Base-by-base conservation (phyloP, 2,797 vertebrate species). In the Leuciscus waleckii region DNA sequence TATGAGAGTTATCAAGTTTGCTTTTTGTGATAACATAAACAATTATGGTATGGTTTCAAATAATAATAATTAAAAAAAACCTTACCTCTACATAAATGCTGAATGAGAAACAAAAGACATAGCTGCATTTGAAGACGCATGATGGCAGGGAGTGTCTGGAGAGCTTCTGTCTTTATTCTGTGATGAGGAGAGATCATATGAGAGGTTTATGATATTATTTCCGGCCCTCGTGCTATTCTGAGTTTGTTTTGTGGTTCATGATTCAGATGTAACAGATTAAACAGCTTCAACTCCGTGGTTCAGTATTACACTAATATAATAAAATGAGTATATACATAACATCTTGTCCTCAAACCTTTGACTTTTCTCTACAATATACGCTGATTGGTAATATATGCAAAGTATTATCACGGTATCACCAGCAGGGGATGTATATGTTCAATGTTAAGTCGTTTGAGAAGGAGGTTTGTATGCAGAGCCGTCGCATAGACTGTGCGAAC, bases 161-260 rank as follows among this genome's bases (percentile, higher is more conserved):
- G 70, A 74, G 32, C 26, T n/a, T 32, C 81, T 82, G 39, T 43
- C 41, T 82, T 74, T 19, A 29, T 4, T 32, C 68, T 81, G 68
- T 26, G 1, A 49, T 49, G 37, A 46, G 19, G 39, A 5, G 11
- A 82, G 26, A 4, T 35, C 54, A 82, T 32, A 82, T 32, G 11
- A 19, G 10, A 61, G 26, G 39, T n/a, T 37, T 46, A n/a, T 35
- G 10, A 46, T 61, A 29, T 9, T 6, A 41, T 65, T 82, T 82
- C 70, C 81, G 29, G 29, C 19, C 46, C 26, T 61, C 7, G 2
- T 58, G 35, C 14, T 70, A 26, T 56, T 56, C 1, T 70, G 68
- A 73, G 80, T 73, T 73, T 56, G 37, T 82, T 29, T 82, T 63
- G n/a, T 81, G 49, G 56, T 78, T 78, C 56, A 63, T 43, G 14